phyloP scores from a whole-genome alignment of 1,140 invertebrate genomes.

The Acyrthosiphon pisum region DNA sequence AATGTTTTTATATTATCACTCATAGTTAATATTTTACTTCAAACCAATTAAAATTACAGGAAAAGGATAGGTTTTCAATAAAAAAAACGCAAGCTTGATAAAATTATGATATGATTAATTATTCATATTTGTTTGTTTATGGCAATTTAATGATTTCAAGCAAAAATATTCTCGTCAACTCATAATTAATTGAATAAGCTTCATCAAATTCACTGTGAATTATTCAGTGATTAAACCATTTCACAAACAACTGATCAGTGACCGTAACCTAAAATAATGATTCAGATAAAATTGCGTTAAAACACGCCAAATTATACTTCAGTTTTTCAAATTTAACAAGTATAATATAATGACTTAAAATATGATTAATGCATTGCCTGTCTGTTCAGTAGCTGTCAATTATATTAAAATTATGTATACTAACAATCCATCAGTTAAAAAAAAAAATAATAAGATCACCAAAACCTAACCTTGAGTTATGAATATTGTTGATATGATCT shows the following conservation, averaged over 20 bases:
- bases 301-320: background rate
- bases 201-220: background rate
- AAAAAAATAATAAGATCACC: background rate
- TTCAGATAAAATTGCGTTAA: background rate
- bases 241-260: background rate
- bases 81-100: background rate
- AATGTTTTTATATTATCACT: no score
- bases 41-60: background rate
- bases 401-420: background rate
- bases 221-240: background rate
- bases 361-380: background rate
- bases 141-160: background rate
- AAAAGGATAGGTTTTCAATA: background rate
- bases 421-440: background rate
- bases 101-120: background rate
- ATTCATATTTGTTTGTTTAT: background rate
- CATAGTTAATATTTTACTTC: background rate
- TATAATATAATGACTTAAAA: background rate
- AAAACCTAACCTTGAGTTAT: background rate
- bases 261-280: background rate
- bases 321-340: background rate
- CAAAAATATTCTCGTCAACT: background rate
- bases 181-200: background rate
- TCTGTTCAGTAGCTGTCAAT: background rate
- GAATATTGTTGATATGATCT: background rate